Evolutionary conservation across 2,888 invertebrate genomes (phyloP), one percentile per base, ranked within the genome.

Genomic region (Malthinus seriepunctatus): DNA sequence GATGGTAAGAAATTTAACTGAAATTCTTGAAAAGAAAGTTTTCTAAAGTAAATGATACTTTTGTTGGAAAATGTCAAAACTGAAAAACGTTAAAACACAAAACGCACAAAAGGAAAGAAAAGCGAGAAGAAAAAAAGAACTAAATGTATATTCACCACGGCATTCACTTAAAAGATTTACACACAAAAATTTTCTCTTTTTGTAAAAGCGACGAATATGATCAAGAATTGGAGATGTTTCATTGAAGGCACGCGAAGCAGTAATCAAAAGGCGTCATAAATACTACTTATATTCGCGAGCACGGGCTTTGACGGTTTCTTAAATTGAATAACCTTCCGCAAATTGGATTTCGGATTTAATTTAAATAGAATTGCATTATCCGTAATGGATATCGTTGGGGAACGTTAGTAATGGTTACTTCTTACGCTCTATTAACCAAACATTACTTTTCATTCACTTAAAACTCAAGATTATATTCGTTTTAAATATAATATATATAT

Each of bases 271-370:
- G 52, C 60, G 56, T 60, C 60, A 60, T 60, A 60, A 60, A 60
- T 60, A 60, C 60, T 60, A 60, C 60, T 60, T 60, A 60, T 56
- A 60, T 56, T 56, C 56, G 53, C 60, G 57, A 62, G 62, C 54
- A 60, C 56, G 57, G 59, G 62, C 59, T 64, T 64, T 64, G 62
- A 56, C 60, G 51, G 51, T 64, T 64, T 64, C 60, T 60, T 64
- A 64, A 62, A 64, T 64, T 64, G 62, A 64, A 64, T 61, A 64
- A 62, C 64, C 60, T 62, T 56, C 62, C 60, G 57, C 62, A 61
- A 63, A 63, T 63, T 63, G 62, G 60, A 60, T 60, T 56, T 53
- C 34, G 52, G 56, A 55, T 56, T 60, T 60, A 60, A 60, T 60
- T 60, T 55, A 56, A 60, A 55, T 56, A 60, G 60, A 56, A 56